phyloP scores from a whole-genome alignment of 2,888 invertebrate species.

The Malthinus seriepunctatus region DNA sequence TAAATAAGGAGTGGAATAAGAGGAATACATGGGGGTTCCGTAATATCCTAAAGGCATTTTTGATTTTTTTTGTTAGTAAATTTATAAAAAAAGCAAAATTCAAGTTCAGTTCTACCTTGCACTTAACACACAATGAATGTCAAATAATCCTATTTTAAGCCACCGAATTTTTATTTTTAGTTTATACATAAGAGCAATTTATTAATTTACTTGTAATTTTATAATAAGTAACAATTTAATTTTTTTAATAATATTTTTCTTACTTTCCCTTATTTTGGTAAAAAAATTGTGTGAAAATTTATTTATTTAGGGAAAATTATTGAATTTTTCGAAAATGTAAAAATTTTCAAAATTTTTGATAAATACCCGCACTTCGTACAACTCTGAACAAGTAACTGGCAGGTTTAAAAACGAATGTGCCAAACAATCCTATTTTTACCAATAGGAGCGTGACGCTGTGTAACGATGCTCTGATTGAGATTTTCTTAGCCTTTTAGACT shows the following conservation, averaged over 20 bases:
- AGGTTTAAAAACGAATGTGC: slow-evolving; percentile 43
- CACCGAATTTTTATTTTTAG: slow-evolving; percentile 3
- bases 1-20: slow-evolving; percentile 59
- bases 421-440: slow-evolving; percentile 52
- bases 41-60: slow-evolving; percentile 45
- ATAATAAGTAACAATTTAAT: no score
- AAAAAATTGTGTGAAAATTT: slow-evolving; percentile 1
- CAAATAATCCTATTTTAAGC: slow-evolving; percentile 4
- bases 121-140: slow-evolving; percentile 2
- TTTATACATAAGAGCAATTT: no score
- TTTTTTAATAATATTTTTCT: no score
- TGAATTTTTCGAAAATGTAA: slow-evolving; percentile 25
- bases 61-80: background rate
- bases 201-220: no score
- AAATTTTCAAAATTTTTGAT: slow-evolving; percentile 24
- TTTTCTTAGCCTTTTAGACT: slow-evolving; percentile 29
- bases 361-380: slow-evolving; percentile 41
- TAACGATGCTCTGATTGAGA: slow-evolving; percentile 27
- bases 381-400: slow-evolving; percentile 43
- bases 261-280: background rate
- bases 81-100: background rate
- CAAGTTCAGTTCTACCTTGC: slow-evolving; percentile 5
- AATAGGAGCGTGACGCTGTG: slow-evolving; percentile 40
- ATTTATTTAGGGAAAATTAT: slow-evolving; percentile 12
- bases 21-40: slow-evolving; percentile 63